These are phyloP conservation scores for Sciurus niger DNA, from an alignment of 2,113 vertebrate species.

Conservation along the genomic window DNA sequence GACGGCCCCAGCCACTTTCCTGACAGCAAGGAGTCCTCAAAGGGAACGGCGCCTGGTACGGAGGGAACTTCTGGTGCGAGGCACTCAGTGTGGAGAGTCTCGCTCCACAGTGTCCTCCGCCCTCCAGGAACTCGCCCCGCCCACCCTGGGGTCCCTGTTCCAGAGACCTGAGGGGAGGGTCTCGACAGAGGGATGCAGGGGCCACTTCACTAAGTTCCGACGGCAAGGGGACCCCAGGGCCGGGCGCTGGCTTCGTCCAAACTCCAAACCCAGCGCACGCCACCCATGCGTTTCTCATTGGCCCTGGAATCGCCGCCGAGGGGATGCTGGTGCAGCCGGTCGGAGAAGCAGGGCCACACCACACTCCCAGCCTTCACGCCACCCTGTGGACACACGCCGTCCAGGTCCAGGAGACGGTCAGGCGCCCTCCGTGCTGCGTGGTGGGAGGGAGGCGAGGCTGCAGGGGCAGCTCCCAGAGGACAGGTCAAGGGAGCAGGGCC, in stretches of 20 bases:
- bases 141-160: too few relatives aligned
- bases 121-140: not conserved
- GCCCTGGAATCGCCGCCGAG: not conserved
- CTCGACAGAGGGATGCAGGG: not conserved
- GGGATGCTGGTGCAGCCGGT: not conserved
- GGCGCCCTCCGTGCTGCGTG: too few relatives aligned
- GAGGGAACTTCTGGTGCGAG: not conserved
- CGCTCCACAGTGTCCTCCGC: too few relatives aligned
- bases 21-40: not conserved
- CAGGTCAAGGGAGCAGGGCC: too few relatives aligned
- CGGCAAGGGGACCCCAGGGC: rapidly evolving
- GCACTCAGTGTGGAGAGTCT: not conserved
- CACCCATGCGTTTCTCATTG: not conserved
- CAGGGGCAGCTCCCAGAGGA: too few relatives aligned
- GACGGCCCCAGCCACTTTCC: not conserved
- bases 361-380: too few relatives aligned
- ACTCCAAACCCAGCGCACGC: too few relatives aligned
- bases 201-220: not conserved
- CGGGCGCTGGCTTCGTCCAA: not conserved
- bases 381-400: too few relatives aligned
- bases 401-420: too few relatives aligned
- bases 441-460: too few relatives aligned
- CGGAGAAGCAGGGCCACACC: too few relatives aligned
- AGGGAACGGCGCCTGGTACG: rapidly evolving
- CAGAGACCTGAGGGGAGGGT: rapidly evolving